Conservation (phyloP, 2,113 vertebrate species). For the Cyprinodon tularosa region DNA sequence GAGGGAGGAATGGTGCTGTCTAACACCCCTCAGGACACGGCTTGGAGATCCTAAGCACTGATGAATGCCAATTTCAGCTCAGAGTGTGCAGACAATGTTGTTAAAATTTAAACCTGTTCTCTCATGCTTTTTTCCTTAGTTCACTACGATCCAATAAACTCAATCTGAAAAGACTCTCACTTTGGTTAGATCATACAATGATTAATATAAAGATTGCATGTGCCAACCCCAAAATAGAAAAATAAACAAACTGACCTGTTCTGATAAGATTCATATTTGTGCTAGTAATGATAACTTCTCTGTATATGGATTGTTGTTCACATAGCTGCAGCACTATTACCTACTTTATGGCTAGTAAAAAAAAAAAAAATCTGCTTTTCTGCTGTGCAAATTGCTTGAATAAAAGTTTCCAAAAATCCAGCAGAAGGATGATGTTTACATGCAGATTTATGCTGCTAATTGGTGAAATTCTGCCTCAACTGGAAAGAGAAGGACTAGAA, state of each 20-base stretch:
- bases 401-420: background rate
- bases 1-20: constrained; percentile 44
- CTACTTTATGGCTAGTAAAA: background rate
- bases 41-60: constrained; percentile 17
- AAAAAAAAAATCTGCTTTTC: background rate
- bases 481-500: background rate
- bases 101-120: background rate
- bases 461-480: background rate
- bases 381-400: background rate
- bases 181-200: background rate
- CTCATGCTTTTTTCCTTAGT: background rate
- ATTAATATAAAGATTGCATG: no score
- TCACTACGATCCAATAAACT: background rate
- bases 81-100: background rate
- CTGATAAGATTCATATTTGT: background rate
- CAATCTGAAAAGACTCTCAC: background rate
- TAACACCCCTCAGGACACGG: constrained; percentile 19
- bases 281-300: background rate
- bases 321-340: no score
- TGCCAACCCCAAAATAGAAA: no score
- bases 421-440: background rate
- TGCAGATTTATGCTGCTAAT: background rate
- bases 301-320: background rate
- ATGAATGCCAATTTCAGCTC: constrained; percentile 1
- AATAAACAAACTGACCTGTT: background rate